These are phyloP conservation scores for Paragorgia papillata DNA, from an alignment of 92 coral and sea anemone species.

Conservation along the genomic window DNA sequence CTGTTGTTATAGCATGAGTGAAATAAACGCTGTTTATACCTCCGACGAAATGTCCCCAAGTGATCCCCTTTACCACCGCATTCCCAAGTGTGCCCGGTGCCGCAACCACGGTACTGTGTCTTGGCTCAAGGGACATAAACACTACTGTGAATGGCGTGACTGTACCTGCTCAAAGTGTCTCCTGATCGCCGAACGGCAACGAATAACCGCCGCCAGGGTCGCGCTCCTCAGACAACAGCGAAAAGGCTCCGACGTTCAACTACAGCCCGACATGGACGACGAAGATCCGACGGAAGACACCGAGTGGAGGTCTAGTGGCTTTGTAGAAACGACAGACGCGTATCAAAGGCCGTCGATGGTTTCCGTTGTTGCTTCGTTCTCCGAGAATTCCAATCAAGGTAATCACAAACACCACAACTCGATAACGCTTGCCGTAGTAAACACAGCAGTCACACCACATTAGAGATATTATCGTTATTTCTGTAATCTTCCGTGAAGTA, in stretches of 20 bases:
- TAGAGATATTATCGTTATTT: no score
- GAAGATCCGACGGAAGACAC: slow-evolving; percentile 78
- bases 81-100: slow-evolving; percentile 98
- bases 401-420: background rate
- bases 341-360: slow-evolving; percentile 95
- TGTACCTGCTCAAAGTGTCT: slow-evolving; percentile 95
- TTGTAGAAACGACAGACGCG: slow-evolving; percentile 47
- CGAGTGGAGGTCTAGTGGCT: slow-evolving; percentile 74
- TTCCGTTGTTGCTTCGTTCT: slow-evolving; percentile 1
- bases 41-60: slow-evolving; percentile 51
- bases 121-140: slow-evolving; percentile 99
- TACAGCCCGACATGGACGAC: slow-evolving; percentile 76
- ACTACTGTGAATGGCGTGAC: slow-evolving; percentile 96
- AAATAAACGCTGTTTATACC: slow-evolving; percentile 50
- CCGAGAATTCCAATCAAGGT: slow-evolving; percentile 21
- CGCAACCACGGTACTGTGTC: slow-evolving; percentile 96
- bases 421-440: no score
- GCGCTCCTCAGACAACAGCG: slow-evolving; percentile 95
- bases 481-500: no score
- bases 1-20: slow-evolving; percentile 62
- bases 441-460: no score
- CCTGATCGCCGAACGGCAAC: slow-evolving; percentile 90
- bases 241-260: slow-evolving; percentile 85
- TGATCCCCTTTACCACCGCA: slow-evolving; percentile 75
- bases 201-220: slow-evolving; percentile 96